A percentile compares a stretch with the other conserved stretches of the same genome.
phyloP scores from a whole-genome alignment of 2,888 invertebrate species.

The Hirtodrosophila duncani region DNA sequence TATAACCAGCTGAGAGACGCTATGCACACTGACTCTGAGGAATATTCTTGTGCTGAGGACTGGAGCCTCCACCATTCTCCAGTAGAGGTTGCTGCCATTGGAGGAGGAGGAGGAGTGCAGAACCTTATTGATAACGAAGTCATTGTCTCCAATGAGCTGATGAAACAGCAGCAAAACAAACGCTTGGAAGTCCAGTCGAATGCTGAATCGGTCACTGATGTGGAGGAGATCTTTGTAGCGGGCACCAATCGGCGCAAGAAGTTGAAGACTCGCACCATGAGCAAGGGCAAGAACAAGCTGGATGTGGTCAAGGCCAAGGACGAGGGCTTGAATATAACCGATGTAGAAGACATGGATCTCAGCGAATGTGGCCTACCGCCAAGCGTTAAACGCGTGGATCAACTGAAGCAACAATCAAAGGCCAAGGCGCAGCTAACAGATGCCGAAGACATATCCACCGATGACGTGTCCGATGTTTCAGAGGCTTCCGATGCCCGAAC shows the following conservation, averaged over 20 bases:
- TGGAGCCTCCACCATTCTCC: slow-evolving; percentile 37
- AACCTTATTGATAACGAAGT: slow-evolving; percentile 66
- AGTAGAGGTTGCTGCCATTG: slow-evolving; percentile 40
- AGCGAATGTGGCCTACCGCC: slow-evolving; percentile 71
- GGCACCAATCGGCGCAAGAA: slow-evolving; percentile 75
- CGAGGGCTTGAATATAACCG: slow-evolving; percentile 73
- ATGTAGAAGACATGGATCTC: slow-evolving; percentile 78
- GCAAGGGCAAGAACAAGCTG: slow-evolving; percentile 71
- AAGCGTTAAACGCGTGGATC: slow-evolving; percentile 41
- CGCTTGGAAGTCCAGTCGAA: slow-evolving; percentile 68
- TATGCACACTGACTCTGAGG: slow-evolving; percentile 77
- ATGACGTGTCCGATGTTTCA: slow-evolving; percentile 70
- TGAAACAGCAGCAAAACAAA: slow-evolving; percentile 70
- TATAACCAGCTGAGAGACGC: slow-evolving; percentile 75
- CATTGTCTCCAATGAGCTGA: slow-evolving; percentile 64
- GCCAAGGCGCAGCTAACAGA: too few relatives aligned
- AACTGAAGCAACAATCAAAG: slow-evolving; percentile 42
- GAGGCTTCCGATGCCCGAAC: slow-evolving; percentile 51
- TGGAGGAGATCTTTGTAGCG: slow-evolving; percentile 78
- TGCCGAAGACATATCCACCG: slow-evolving; percentile 72
- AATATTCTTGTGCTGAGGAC: slow-evolving; percentile 74
- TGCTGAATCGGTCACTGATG: slow-evolving; percentile 78
- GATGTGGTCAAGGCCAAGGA: slow-evolving; percentile 51
- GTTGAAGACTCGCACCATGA: slow-evolving; percentile 67
- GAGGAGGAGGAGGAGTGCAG: too few relatives aligned